phyloP scores from a whole-genome alignment of 23 tunicate genomes.

The Diplosoma virens region DNA sequence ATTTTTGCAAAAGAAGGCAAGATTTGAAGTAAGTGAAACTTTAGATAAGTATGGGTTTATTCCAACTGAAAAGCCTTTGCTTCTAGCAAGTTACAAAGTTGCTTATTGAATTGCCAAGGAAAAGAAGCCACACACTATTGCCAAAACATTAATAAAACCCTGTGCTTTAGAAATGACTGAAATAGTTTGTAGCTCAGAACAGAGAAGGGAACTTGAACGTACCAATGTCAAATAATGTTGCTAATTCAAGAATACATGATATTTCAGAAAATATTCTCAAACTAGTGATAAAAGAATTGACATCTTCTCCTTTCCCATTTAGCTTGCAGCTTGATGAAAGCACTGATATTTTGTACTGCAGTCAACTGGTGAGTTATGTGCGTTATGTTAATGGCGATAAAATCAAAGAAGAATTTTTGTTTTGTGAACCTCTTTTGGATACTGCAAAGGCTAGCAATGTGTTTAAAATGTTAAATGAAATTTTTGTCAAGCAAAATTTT shows the following conservation, averaged over 20 bases:
- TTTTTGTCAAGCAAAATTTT: conserved; percentile 40
- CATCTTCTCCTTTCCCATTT: conserved; percentile 20
- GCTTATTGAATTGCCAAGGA: conserved; percentile 41
- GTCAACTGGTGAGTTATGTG: conserved; percentile 34
- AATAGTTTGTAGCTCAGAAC: conserved; percentile 28
- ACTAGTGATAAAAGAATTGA: conserved; percentile 34
- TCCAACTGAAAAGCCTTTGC: conserved; percentile 42
- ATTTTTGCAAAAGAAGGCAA: conserved; percentile 10
- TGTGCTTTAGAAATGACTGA: conserved; percentile 27
- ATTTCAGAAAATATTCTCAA: conserved; percentile 30
- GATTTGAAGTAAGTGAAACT: conserved; percentile 16
- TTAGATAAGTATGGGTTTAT: conserved; percentile 18
- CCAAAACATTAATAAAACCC: conserved; percentile 30
- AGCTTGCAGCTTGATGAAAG: conserved; percentile 50
- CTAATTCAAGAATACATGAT: conserved; percentile 30
- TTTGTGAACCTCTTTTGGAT: conserved; percentile 41
- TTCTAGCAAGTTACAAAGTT: conserved; percentile 25
- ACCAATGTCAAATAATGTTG: conserved; percentile 33
- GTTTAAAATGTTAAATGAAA: conserved; percentile 10
- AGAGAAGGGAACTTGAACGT: not conserved
- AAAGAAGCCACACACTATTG: conserved; percentile 26
- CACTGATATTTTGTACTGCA: conserved; percentile 21
- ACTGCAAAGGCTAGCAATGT: conserved; percentile 45
- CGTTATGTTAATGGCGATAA: conserved; percentile 43
- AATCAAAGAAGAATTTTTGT: conserved; percentile 50